Conservation (phyloP, 2,888 invertebrate species). For the Synergus itoensis region DNA sequence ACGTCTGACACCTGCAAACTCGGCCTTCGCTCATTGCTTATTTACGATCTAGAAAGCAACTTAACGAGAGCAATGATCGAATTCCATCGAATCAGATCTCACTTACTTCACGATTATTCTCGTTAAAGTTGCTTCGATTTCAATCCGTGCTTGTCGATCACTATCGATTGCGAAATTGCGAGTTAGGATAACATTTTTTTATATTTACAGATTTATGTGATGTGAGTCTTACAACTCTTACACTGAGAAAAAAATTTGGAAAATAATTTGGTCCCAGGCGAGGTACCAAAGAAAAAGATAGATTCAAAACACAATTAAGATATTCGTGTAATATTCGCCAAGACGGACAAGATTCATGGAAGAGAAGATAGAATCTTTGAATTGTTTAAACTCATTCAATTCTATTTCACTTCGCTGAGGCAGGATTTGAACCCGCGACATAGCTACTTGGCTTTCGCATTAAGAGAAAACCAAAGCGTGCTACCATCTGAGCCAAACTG, state of each 20-base stretch:
- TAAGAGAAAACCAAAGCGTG: no score
- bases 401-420: not conserved
- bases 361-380: not conserved
- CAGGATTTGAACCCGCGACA: no score
- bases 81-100: conserved; percentile 17
- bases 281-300: no score
- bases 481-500: no score
- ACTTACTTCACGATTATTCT: conserved; percentile 22
- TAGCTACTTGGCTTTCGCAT: no score
- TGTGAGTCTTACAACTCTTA: not conserved
- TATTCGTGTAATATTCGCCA: no score
- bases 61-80: conserved; percentile 14
- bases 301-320: no score
- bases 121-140: not conserved
- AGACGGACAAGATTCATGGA: no score
- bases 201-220: not conserved
- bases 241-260: not conserved
- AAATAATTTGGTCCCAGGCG: no score
- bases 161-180: not conserved
- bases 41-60: conserved; percentile 13
- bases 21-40: conserved; percentile 29
- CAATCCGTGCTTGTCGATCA: conserved; percentile 10
- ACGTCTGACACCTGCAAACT: not conserved
- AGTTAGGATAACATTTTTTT: not conserved
- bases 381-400: not conserved